phyloP scores from a whole-genome alignment of 2,888 invertebrate genomes.

The Nemapogon koenigi region DNA sequence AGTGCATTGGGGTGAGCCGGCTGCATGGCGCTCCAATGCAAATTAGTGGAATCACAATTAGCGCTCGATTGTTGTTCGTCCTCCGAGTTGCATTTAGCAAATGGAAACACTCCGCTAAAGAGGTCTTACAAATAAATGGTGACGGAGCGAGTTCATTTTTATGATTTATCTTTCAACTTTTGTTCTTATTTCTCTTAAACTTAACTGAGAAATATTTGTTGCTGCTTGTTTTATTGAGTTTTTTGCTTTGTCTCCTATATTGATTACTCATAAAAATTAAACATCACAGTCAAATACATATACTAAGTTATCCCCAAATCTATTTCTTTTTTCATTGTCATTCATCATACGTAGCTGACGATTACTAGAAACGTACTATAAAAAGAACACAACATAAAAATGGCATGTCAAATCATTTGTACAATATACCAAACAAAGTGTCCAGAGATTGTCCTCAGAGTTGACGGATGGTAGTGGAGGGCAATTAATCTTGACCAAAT shows the following conservation, averaged over 20 bases:
- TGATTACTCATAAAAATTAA: too few relatives aligned
- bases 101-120: conserved; percentile 40
- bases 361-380: too few relatives aligned
- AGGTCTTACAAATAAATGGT: conserved; percentile 40
- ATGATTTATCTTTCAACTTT: conserved; percentile 14
- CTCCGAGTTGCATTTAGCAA: conserved; percentile 44
- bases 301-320: too few relatives aligned
- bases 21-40: conserved; percentile 45
- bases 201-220: too few relatives aligned
- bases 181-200: background rate
- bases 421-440: conserved; percentile 40
- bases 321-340: too few relatives aligned
- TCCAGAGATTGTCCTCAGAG: conserved; percentile 40
- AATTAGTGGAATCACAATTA: conserved; percentile 57
- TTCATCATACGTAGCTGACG: too few relatives aligned
- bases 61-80: conserved; percentile 44
- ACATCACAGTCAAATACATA: too few relatives aligned
- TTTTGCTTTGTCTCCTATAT: too few relatives aligned
- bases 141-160: conserved; percentile 28
- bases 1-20: too few relatives aligned
- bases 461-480: conserved; percentile 54
- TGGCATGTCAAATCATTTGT: conserved; percentile 43
- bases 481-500: conserved; percentile 61
- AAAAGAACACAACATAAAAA: too few relatives aligned
- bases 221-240: too few relatives aligned